Percentiles rank a stretch among this genome's conserved stretches.
Conservation (phyloP, 2,888 invertebrate genomes). For the Rhorus exstirpatorius region DNA sequence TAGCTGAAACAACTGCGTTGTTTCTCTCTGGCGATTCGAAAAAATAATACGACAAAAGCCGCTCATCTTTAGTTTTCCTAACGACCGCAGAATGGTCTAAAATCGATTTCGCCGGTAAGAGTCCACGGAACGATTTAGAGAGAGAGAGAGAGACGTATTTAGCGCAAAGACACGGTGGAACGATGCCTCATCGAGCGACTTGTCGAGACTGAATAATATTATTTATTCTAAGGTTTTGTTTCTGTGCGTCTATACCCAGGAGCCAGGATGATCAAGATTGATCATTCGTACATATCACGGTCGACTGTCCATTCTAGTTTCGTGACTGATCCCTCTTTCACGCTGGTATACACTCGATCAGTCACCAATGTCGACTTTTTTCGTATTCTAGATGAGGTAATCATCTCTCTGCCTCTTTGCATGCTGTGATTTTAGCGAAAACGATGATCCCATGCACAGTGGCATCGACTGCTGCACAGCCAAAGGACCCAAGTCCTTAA, state of each 20-base stretch:
- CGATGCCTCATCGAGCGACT: conserved; percentile 15
- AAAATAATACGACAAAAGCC: conserved; percentile 15
- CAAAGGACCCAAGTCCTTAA: background rate
- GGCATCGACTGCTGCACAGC: background rate
- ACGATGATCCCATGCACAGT: conserved; percentile 34
- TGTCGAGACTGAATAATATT: conserved; percentile 28
- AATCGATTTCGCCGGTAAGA: conserved; percentile 3
- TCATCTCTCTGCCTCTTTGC: conserved; percentile 19
- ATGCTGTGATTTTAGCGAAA: conserved; percentile 64
- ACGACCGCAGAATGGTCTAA: background rate
- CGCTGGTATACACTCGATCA: conserved; percentile 24
- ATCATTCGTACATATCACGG: conserved; percentile 36
- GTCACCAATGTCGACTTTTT: conserved; percentile 7
- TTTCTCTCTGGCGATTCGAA: conserved; percentile 13
- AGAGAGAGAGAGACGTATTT: conserved; percentile 3
- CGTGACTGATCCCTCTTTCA: conserved; percentile 28
- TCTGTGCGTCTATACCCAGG: conserved; percentile 2
- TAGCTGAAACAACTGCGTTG: conserved; percentile 48
- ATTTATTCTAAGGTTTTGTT: conserved; percentile 21
- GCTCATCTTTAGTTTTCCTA: conserved; percentile 5
- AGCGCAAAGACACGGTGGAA: background rate
- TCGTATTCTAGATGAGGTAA: background rate
- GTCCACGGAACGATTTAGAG: background rate
- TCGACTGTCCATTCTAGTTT: conserved; percentile 21
- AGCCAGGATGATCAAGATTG: conserved; percentile 51